Evolutionary conservation across 2,113 vertebrate genomes (phyloP), one percentile per base, ranked within the genome.

Genomic region (Himantopus leucocephalus): DNA sequence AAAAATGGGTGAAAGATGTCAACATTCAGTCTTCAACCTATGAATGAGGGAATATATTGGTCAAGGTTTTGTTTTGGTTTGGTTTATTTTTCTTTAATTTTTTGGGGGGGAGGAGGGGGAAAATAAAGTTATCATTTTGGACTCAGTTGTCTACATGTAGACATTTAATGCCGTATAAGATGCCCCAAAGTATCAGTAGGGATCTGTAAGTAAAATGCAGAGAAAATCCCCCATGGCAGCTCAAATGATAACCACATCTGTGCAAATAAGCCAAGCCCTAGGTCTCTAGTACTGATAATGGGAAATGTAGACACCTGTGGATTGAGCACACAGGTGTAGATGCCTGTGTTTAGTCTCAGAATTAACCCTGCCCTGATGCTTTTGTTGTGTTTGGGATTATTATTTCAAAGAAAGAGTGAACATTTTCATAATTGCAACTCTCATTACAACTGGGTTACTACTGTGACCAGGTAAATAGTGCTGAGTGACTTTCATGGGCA

Each of bases 71-170:
- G 27, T n/a, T 50, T 72, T 27, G 8, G 22, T 81, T 58, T 41
- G 4, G 4, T 85, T 76, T n/a, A 8, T 8, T 76, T 59, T 80
- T 58, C 34, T 73, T 73, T 70, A 13, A 34, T 62, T 75, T 63
- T 75, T 63, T 8, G 4, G 4, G 5, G 17, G 16, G 13, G 13
- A 41, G 4, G 12, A 48, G 3, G 2, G 2, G 5, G 7, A 3
- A 62, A 59, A 67, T 14, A 30, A 14, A 64, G 43, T 43, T 93
- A 39, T 7, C 2, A 10, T 32, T 79, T 71, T 71, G 8, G 14
- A 29, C 15, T 74, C 18, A 8, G 15, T 70, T 73, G 12, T 60
- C 27, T 70, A 2, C 20, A 4, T 53, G 4, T 13, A 73, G 45
- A 4, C 8, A 34, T 23, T 8, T 41, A 26, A 14, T 73, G 39